These are phyloP conservation scores for Ictalurus furcatus DNA, from an alignment of 2,113 vertebrate species.

Conservation along the genomic window DNA sequence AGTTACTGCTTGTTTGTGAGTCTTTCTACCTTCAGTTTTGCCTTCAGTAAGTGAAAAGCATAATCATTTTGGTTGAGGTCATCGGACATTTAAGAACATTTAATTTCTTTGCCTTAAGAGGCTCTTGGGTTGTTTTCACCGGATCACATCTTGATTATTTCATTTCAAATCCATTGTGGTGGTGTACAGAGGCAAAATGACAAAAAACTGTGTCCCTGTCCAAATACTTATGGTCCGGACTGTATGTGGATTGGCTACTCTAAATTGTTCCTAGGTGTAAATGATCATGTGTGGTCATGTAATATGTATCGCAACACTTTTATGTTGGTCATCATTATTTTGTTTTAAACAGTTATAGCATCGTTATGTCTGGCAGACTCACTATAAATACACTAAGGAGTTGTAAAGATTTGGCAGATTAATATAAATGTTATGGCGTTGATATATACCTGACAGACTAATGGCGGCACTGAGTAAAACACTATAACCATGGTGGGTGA, in stretches of 20 bases:
- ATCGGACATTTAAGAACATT: too few species aligned
- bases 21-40: too few species aligned
- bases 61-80: too few species aligned
- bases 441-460: conserved; percentile 15
- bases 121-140: too few species aligned
- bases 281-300: background rate
- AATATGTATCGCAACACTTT: background rate
- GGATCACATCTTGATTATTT: too few species aligned
- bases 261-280: background rate
- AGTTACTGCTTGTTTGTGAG: too few species aligned
- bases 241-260: background rate
- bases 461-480: background rate
- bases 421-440: background rate
- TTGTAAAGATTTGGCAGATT: conserved; percentile 25
- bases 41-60: too few species aligned
- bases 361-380: conserved; percentile 14
- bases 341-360: background rate
- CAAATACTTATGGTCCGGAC: too few species aligned
- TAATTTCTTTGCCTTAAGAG: too few species aligned
- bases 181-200: too few species aligned
- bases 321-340: background rate
- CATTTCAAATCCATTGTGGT: too few species aligned
- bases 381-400: background rate
- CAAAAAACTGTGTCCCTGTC: too few species aligned
- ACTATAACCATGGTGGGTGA: background rate